A percentile compares a stretch with the other conserved stretches of the same genome.
phyloP scores from a whole-genome alignment of 1,140 invertebrate genomes.

The Nasonia longicornis region DNA sequence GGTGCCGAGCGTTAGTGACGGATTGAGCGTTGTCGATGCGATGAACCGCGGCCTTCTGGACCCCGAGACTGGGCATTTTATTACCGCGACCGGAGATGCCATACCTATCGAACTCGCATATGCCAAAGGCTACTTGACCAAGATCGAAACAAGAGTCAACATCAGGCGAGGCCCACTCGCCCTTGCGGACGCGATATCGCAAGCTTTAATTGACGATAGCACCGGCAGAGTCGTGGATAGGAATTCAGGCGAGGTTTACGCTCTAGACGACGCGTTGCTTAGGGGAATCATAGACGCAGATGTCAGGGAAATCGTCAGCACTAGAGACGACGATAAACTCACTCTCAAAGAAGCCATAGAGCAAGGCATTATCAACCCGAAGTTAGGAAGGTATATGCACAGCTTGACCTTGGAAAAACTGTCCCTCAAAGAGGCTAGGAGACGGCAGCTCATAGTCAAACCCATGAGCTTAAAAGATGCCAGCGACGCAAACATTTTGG shows the following conservation, averaged over 20 bases:
- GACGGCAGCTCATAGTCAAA: slow-evolving; percentile 83
- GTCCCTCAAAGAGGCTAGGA: slow-evolving; percentile 82
- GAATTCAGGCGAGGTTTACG: slow-evolving; percentile 83
- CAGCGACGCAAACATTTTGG: slow-evolving; percentile 83
- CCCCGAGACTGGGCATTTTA: slow-evolving; percentile 79
- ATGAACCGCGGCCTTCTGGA: slow-evolving; percentile 84
- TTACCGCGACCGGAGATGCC: slow-evolving; percentile 75
- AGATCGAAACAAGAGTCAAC: slow-evolving; percentile 78
- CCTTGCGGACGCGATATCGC: slow-evolving; percentile 84
- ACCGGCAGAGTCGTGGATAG: slow-evolving; percentile 85
- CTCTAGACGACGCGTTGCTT: slow-evolving; percentile 83
- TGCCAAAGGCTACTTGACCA: slow-evolving; percentile 78
- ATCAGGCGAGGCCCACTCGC: slow-evolving; percentile 81
- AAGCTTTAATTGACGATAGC: slow-evolving; percentile 82
- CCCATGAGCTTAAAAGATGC: slow-evolving; percentile 92
- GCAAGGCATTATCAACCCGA: slow-evolving; percentile 81
- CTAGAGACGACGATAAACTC: slow-evolving; percentile 81
- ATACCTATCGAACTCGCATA: slow-evolving; percentile 86
- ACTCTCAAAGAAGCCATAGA: slow-evolving; percentile 84
- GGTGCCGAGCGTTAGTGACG: slow-evolving; percentile 60
- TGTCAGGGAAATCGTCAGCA: slow-evolving; percentile 85
- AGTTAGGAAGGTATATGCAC: slow-evolving; percentile 84
- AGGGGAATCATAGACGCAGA: slow-evolving; percentile 82
- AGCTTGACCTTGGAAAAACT: slow-evolving; percentile 80
- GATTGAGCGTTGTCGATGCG: slow-evolving; percentile 77